A percentile compares a stretch with the other conserved stretches of the same genome.
Conservation (phyloP, 2,888 invertebrate genomes). For the Buathra laborator region DNA sequence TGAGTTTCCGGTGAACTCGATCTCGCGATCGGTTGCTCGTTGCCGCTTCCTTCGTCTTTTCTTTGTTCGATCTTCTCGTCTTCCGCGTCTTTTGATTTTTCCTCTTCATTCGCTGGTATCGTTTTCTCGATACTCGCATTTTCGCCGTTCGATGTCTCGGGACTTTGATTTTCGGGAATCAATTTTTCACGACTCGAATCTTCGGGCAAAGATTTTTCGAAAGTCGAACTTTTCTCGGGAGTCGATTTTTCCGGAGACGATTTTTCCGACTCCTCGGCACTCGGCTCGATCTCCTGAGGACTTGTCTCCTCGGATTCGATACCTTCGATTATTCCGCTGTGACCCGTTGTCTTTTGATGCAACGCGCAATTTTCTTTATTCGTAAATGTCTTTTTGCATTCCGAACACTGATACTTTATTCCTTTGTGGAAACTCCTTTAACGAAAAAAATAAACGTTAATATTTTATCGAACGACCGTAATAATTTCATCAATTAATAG, state of each 20-base stretch:
- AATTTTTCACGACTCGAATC: conserved; percentile 17
- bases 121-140: not conserved
- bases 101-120: not conserved
- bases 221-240: not conserved
- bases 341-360: conserved; percentile 87
- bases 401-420: conserved; percentile 87
- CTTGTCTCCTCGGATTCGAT: conserved; percentile 69
- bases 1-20: conserved; percentile 11
- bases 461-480: too few relatives aligned
- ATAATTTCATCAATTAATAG: not conserved
- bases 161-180: conserved; percentile 18
- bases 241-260: not conserved
- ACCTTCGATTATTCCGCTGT: conserved; percentile 85
- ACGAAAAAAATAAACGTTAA: conserved; percentile 21
- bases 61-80: conserved; percentile 3
- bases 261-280: conserved; percentile 19
- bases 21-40: conserved; percentile 11
- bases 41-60: not conserved
- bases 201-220: conserved; percentile 36
- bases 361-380: conserved; percentile 86
- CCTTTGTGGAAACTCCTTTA: conserved; percentile 87
- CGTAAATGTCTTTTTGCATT: conserved; percentile 86
- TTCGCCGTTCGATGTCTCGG: conserved; percentile 6
- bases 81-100: conserved; percentile 15
- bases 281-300: conserved; percentile 31